Evolutionary conservation across 2,113 vertebrate species (phyloP).

Genomic region (Mus spicilegus): DNA sequence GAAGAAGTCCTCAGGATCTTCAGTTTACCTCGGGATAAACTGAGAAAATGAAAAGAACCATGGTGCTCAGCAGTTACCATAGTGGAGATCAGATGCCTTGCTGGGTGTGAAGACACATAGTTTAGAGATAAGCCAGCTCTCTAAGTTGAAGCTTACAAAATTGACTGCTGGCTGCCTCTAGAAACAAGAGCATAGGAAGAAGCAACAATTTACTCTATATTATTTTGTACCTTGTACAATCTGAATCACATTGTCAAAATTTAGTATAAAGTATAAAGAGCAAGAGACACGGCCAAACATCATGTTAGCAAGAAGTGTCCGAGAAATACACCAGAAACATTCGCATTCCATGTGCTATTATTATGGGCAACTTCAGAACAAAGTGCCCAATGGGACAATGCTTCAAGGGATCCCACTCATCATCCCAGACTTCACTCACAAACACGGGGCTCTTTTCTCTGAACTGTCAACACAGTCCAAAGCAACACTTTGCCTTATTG

Average conservation of each 20-base stretch:
- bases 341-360: neutral
- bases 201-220: neutral
- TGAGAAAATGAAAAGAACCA: slow-evolving; percentile 16
- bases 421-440: neutral
- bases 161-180: neutral
- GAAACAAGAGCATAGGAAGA: neutral
- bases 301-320: slow-evolving; percentile 7
- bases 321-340: neutral
- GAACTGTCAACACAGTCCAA: slow-evolving; percentile 37
- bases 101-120: neutral
- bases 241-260: slow-evolving; percentile 38
- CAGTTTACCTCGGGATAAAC: slow-evolving; percentile 24
- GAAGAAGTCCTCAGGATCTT: neutral
- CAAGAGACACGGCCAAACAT: slow-evolving; percentile 32
- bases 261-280: slow-evolving; percentile 24
- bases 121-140: slow-evolving; percentile 1
- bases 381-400: slow-evolving; percentile 25
- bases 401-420: neutral
- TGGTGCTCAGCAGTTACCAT: neutral
- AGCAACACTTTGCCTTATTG: neutral
- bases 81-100: neutral
- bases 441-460: neutral
- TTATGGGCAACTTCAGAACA: slow-evolving; percentile 21
- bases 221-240: slow-evolving; percentile 30
- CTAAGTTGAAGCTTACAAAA: slow-evolving; percentile 48